phyloP scores from a whole-genome alignment of 2,797 vertebrate genomes.

The Rallus crepitans region DNA sequence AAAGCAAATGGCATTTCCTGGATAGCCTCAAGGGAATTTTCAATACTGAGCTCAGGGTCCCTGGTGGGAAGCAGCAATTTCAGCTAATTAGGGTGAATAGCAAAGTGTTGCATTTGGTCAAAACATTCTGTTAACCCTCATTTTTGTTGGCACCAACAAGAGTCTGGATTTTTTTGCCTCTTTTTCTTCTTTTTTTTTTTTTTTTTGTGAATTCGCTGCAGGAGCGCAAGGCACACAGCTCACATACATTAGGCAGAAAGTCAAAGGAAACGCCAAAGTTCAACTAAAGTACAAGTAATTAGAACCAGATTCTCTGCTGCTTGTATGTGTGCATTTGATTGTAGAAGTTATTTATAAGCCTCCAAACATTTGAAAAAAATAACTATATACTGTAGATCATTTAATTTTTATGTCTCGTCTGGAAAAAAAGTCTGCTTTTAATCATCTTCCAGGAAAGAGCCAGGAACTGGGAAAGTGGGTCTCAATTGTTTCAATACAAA shows the following conservation, averaged over 20 bases:
- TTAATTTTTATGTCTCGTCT: conserved; percentile 77
- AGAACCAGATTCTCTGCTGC: conserved; percentile 85
- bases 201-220: conserved; percentile 80
- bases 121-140: conserved; percentile 83
- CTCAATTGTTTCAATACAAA: conserved; percentile 71
- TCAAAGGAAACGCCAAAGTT: conserved; percentile 93
- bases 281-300: conserved; percentile 92
- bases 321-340: conserved; percentile 74
- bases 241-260: conserved; percentile 85
- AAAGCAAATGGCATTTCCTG: conserved; percentile 89
- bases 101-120: conserved; percentile 82
- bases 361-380: conserved; percentile 70
- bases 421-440: conserved; percentile 75
- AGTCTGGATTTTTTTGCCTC: conserved; percentile 67
- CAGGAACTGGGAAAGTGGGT: conserved; percentile 65
- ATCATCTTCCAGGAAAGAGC: conserved; percentile 74
- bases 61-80: conserved; percentile 81
- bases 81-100: conserved; percentile 86
- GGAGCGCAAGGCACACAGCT: conserved; percentile 82
- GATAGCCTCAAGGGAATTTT: conserved; percentile 79
- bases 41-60: conserved; percentile 79
- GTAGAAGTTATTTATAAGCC: conserved; percentile 80
- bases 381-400: conserved; percentile 57
- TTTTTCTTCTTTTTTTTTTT: conserved; percentile 33
- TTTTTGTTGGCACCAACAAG: conserved; percentile 84